Conservation (phyloP, 2,797 vertebrate species). For the Sebastes taczanowskii region DNA sequence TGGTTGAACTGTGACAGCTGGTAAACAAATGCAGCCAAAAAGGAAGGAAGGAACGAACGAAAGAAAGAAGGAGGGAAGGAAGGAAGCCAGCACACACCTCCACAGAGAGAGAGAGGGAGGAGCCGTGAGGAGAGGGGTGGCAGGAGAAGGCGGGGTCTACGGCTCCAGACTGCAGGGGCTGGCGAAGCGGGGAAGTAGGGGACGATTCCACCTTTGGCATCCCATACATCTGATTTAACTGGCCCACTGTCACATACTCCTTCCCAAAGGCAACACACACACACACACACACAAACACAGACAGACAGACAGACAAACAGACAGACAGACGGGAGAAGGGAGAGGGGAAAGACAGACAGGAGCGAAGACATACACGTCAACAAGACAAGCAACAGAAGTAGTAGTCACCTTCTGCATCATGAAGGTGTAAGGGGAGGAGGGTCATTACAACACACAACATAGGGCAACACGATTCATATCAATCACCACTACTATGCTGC, state of each 20-base stretch:
- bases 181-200: conserved; percentile 77
- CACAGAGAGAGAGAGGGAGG: conserved; percentile 83
- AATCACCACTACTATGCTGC: background rate
- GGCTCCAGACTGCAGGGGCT: conserved; percentile 66
- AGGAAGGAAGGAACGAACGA: background rate
- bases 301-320: background rate
- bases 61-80: background rate
- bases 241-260: conserved; percentile 90
- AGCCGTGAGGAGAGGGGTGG: conserved; percentile 81
- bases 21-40: background rate
- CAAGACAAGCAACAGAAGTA: background rate
- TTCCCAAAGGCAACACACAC: conserved; percentile 38
- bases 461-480: background rate
- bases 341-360: background rate
- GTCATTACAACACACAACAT: background rate
- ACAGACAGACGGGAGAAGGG: background rate
- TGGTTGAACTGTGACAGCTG: background rate
- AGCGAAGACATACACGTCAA: conserved; percentile 22
- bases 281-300: too few species aligned
- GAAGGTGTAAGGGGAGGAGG: background rate
- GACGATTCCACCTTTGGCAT: conserved; percentile 83
- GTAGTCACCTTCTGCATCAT: background rate
- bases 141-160: conserved; percentile 76
- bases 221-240: conserved; percentile 87
- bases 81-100: conserved; percentile 83